Evolutionary conservation across 1,140 invertebrate species (phyloP).

Genomic region (Calephelis virginiensis): DNA sequence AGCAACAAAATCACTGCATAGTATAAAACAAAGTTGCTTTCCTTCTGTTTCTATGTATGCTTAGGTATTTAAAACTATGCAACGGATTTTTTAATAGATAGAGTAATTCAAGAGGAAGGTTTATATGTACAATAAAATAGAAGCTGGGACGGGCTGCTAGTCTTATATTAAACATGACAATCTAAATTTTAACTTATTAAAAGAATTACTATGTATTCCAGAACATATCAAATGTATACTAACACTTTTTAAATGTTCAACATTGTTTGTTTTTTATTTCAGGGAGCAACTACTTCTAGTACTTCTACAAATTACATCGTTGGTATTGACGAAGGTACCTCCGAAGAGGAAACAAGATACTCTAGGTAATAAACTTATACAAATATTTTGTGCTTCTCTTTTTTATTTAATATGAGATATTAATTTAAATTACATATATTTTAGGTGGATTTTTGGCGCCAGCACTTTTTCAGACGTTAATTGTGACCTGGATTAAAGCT

Average conservation of each 20-base stretch:
- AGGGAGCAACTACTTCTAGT: constrained; percentile 93
- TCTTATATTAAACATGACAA: no score
- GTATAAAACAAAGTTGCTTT: no score
- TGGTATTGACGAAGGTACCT: constrained; percentile 90
- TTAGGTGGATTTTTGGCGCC: constrained; percentile 86
- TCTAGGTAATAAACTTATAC: constrained; percentile 78
- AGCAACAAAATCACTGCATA: background rate
- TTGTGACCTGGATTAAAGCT: constrained; percentile 98
- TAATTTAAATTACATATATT: constrained; percentile 26
- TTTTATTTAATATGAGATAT: constrained; percentile 17
- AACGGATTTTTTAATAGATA: no score
- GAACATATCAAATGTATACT: background rate
- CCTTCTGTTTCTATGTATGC: no score
- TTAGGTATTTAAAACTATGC: no score
- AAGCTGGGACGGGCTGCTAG: no score
- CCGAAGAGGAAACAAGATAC: constrained; percentile 87
- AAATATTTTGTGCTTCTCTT: background rate
- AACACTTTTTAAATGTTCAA: background rate
- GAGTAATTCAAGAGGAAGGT: no score
- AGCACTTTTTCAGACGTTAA: constrained; percentile 96
- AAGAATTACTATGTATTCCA: no score
- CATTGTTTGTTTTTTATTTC: constrained; percentile 48
- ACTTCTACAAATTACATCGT: constrained; percentile 94
- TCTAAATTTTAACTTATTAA: no score
- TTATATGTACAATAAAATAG: no score